Base-by-base conservation (phyloP, 2,797 vertebrate genomes). In the Chrosomus eos region DNA sequence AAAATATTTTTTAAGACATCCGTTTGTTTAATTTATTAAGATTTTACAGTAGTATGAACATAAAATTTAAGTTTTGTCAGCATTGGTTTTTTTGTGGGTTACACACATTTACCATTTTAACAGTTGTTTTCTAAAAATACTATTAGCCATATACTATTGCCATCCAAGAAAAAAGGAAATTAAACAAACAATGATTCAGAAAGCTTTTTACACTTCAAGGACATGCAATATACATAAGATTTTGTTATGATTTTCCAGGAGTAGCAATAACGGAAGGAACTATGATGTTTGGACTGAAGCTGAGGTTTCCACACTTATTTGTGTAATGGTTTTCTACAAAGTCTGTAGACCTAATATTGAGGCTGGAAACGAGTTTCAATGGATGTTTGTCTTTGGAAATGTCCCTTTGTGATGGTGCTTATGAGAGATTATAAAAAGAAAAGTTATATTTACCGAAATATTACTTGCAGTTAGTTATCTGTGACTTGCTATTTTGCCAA, bases 321-420 rank as follows among this genome's bases (percentile, higher is more conserved):
- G 43, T 81, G n/a, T 40, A 21, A 23, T 16, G 36, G n/a, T 81
- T 58, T 70, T 70, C 33, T 16, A 80, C 33, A 9, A 33, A 16
- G 36, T 5, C 53, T 70, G 66, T 55, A 81, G 33, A 21, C 33
- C 38, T 21, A 77, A 45, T 77, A 77, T 60, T 79, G 26, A 48
- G 60, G 26, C 60, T 79, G 14, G 11, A 79, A 64, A 45, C 4
- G 3, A 28, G n/a, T 31, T 64, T 21, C 10, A 64, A 13, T 26
- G 38, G 58, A 45, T 79, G 10, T 31, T 45, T 79, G 4, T 64
- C 23, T 58, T n/a, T 28, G n/a, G 31, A 77, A 62, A 62, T 62
- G 13, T 14, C 1, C 1, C 60, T 40, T 78, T 45, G 76, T 28
- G 14, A 23, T 40, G 21, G 36, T 60, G 76, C 40, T 79, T 48